Conservation (phyloP, 2,113 vertebrate species). For the Cercocebus atys region DNA sequence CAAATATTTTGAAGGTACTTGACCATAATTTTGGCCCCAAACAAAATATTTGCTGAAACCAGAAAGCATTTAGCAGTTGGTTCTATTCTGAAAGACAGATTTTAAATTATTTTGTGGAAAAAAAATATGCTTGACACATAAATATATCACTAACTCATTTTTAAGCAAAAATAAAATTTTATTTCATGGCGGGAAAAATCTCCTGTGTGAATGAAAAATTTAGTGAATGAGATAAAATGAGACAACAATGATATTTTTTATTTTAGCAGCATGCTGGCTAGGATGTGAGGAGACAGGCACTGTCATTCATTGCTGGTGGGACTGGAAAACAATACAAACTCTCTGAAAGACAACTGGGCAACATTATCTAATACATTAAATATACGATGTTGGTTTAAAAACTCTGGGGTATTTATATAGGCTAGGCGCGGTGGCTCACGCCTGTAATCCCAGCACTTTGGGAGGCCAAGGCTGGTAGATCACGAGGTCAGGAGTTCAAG, state of each 20-base stretch:
- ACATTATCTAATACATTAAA: background rate
- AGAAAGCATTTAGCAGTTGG: conserved; percentile 61
- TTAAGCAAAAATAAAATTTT: conserved; percentile 59
- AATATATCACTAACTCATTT: conserved; percentile 52
- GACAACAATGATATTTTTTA: background rate
- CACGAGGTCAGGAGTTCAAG: too few relatives aligned
- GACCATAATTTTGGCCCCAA: conserved; percentile 18
- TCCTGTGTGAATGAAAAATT: conserved; percentile 9
- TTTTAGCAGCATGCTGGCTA: background rate
- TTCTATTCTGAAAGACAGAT: conserved; percentile 54
- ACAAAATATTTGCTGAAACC: conserved; percentile 52
- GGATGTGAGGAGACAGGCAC: background rate
- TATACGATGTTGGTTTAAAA: background rate
- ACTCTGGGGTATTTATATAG: background rate
- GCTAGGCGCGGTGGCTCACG: too few relatives aligned
- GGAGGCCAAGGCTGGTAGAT: too few relatives aligned
- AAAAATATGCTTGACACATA: conserved; percentile 14
- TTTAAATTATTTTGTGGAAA: conserved; percentile 48
- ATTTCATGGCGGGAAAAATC: conserved; percentile 4
- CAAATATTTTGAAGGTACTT: conserved; percentile 65
- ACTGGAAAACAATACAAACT: background rate
- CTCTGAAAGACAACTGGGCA: background rate
- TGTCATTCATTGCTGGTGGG: background rate
- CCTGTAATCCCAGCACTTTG: too few relatives aligned
- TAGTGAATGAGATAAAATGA: conserved; percentile 17